Base-by-base conservation (phyloP, 2,797 vertebrate species). In the Danio choprae region DNA sequence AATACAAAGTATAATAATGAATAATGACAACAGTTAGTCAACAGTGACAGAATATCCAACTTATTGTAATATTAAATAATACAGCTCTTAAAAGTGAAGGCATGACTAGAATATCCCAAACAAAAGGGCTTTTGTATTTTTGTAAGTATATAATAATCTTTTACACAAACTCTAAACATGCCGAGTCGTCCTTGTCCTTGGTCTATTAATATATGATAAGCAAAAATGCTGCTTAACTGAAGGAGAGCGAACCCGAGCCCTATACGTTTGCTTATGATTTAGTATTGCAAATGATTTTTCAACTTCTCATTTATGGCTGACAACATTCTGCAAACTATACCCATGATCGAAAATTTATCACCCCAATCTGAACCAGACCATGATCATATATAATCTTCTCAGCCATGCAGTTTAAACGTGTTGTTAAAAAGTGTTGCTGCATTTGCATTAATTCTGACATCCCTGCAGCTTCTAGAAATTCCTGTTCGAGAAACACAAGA, bases 381-480 rank as follows among this genome's bases (percentile, higher is more conserved):
- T 40, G 15, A 48, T 59, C 29, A 55, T 41, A 48, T 9, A 68
- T 50, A 59, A 68, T 38, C 53, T 59, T 67, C 20, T 77, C 20
- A 56, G n/a, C 53, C 5, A n/a, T 15, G 29, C 58, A 68, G 53
- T 43, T 69, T 50, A 59, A 58, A 55, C 5, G 0, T 68, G 50
- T 40, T 58, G 16, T 38, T 59, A 40, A 48, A 58, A 68, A 20
- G 51, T 20, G 43, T 20, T 69, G 22, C 41, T 48, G 68, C 8
- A 41, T 48, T 77, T 77, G 51, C 41, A 68, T 68, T 68, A 36
- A 77, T 48, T 48, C 16, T 38, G 29, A 40, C 7, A 77, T 58
- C 51, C 7, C 51, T 13, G 50, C 74, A 58, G 63, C 63, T 58
- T 77, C 51, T 15, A 56, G 62, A 77, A 67, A 77, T 67, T 67